Base-by-base conservation (phyloP, 2,797 vertebrate species). In the Acipenser oxyrinchus region DNA sequence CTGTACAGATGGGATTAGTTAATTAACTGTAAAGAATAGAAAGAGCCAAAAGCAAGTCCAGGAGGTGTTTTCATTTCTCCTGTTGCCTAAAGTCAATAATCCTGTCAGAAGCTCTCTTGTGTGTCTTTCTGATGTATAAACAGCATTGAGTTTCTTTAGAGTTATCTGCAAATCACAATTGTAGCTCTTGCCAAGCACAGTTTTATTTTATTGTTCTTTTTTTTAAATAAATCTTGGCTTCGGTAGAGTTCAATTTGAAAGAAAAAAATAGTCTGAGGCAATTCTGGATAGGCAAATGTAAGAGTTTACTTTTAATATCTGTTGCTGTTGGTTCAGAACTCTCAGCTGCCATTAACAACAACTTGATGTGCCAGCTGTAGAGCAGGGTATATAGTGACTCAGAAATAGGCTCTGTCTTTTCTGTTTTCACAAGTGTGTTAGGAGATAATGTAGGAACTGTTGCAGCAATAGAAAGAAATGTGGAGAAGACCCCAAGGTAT, bases 11-110 rank as follows among this genome's bases (percentile, higher is more conserved):
- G 18, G 60, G 60, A 62, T 62, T 62, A 62, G 60, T 37, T 62
- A 62, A 62, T 62, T 23, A 23, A 62, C 12, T 62, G 13, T 23
- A 62, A 62, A 62, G 60, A 23, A 62, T 48, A 62, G 60, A 23
- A 23, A 62, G 11, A 12, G 18, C 7, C 60, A 62, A 37, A 37
- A 37, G 23, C 23, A 37, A 37, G 23, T 37, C 23, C 2, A 37
- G 23, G 23, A 37, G 23, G 60, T 7, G 55, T 12, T 58, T 58
- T 58, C 3, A 58, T 9, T n/a, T 58, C 2, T 10, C 13, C 55
- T 11, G 11, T n/a, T n/a, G 6, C 12, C 12, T 58, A n/a, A 10
- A 58, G 55, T 58, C 55, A 58, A 58, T 58, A 58, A n/a, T 37
- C 23, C 23, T 37, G 23, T 37, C 23, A 37, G 23, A 37, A 37